phyloP scores from a whole-genome alignment of 2,888 invertebrate species.

The Ryuthela nishihirai region DNA sequence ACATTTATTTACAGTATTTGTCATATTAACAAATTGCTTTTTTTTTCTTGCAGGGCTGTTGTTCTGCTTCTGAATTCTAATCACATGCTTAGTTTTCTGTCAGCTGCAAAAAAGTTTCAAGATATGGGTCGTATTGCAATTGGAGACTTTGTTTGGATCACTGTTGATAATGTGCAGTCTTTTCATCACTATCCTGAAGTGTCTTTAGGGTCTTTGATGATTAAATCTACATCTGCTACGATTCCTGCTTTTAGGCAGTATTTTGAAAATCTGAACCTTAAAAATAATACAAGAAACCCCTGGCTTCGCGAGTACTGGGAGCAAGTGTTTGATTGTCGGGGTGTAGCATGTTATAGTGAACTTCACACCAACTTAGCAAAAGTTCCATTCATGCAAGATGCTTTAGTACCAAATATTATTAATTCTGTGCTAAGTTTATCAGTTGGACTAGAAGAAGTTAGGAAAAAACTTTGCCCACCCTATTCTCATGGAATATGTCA shows the following conservation, averaged over 20 bases:
- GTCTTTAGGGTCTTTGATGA: constrained; percentile 19
- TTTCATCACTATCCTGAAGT: constrained; percentile 32
- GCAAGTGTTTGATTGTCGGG: constrained; percentile 48
- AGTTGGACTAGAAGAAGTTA: constrained; percentile 47
- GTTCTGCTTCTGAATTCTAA: constrained; percentile 26
- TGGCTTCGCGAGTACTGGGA: constrained; percentile 54
- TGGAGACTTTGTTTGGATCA: constrained; percentile 30
- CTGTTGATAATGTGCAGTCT: constrained; percentile 29
- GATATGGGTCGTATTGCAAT: constrained; percentile 14
- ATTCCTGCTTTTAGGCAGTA: constrained; percentile 44
- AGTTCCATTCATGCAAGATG: constrained; percentile 42
- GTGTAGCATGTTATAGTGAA: constrained; percentile 39
- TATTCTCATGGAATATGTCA: constrained; percentile 34
- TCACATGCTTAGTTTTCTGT: constrained; percentile 11
- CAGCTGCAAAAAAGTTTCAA: constrained; percentile 12
- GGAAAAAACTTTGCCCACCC: constrained; percentile 45
- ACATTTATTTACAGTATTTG: not conserved
- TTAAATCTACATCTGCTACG: constrained; percentile 32
- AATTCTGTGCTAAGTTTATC: constrained; percentile 51
- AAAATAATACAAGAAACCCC: constrained; percentile 48
- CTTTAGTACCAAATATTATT: constrained; percentile 48
- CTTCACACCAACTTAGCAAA: constrained; percentile 10
- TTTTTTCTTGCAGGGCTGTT: constrained; percentile 18
- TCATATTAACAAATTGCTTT: not conserved
- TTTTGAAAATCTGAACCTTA: constrained; percentile 43